Percentiles rank a stretch among this genome's conserved stretches.
phyloP scores from a whole-genome alignment of 2,797 vertebrate species.

The Lates japonicus region DNA sequence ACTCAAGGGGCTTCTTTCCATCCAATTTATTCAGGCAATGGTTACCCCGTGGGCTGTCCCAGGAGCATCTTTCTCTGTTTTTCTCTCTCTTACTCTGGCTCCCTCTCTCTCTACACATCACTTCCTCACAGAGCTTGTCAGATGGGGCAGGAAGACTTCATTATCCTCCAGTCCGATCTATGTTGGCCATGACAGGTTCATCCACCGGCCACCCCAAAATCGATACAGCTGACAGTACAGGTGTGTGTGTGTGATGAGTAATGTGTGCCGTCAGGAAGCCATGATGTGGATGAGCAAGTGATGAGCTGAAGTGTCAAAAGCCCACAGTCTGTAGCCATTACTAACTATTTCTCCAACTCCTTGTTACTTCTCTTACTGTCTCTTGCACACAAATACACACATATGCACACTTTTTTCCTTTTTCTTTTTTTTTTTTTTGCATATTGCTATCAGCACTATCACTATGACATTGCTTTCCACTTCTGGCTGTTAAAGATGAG shows the following conservation, averaged over 20 bases:
- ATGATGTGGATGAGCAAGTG: constrained; percentile 74
- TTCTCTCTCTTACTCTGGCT: constrained; percentile 28
- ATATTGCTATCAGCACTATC: constrained; percentile 10
- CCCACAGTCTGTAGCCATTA: constrained; percentile 55
- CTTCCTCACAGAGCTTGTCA: constrained; percentile 72
- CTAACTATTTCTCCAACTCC: constrained; percentile 49
- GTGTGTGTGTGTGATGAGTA: constrained; percentile 63
- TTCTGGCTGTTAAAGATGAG: constrained; percentile 17
- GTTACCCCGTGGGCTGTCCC: constrained; percentile 75
- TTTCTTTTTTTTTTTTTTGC: not conserved
- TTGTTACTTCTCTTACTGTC: constrained; percentile 34
- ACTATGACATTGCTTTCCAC: constrained; percentile 25
- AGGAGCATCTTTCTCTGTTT: constrained; percentile 69
- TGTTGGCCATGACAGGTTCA: constrained; percentile 87
- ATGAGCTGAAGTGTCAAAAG: constrained; percentile 79
- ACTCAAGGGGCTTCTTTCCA: constrained; percentile 78
- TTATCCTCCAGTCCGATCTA: constrained; percentile 85
- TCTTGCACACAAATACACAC: not conserved
- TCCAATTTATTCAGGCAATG: constrained; percentile 82
- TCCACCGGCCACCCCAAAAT: constrained; percentile 80
- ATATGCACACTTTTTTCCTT: constrained; percentile 1
- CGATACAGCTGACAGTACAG: constrained; percentile 83
- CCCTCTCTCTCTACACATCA: not conserved
- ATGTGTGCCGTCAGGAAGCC: constrained; percentile 49
- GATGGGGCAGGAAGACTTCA: constrained; percentile 85